These are phyloP conservation scores for Heteromyza rotundicornis DNA, from an alignment of 2,888 invertebrate genomes.

Conservation along the genomic window DNA sequence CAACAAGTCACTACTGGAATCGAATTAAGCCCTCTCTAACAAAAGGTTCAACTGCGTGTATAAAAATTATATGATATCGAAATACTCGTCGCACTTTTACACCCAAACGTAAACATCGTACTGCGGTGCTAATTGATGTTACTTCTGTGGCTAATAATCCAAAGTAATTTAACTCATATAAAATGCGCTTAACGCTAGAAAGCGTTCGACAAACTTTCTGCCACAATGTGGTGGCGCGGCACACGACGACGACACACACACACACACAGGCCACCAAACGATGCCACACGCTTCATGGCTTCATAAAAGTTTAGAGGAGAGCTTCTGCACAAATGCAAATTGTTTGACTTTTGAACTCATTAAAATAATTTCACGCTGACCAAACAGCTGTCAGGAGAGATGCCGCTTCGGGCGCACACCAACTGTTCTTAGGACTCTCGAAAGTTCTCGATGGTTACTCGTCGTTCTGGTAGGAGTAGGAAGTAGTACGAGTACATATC, in stretches of 20 bases:
- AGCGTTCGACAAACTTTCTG: slow-evolving; percentile 32
- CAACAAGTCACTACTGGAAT: no score
- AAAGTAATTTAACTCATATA: slow-evolving; percentile 40
- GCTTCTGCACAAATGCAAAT: slow-evolving; percentile 30
- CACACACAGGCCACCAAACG: no score
- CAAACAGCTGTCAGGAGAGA: slow-evolving; percentile 31
- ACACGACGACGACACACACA: no score
- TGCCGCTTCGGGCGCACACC: background rate
- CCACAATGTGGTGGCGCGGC: slow-evolving; percentile 24
- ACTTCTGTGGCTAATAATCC: slow-evolving; percentile 39
- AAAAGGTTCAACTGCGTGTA: no score
- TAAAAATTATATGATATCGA: no score
- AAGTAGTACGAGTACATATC: background rate
- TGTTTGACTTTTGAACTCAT: slow-evolving; percentile 40
- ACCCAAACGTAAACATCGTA: background rate
- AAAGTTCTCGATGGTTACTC: background rate
- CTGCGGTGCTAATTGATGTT: slow-evolving; percentile 38
- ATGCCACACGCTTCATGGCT: no score
- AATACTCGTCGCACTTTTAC: no score
- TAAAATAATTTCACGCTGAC: slow-evolving; percentile 41
- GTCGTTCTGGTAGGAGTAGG: background rate
- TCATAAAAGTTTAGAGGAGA: slow-evolving; percentile 2
- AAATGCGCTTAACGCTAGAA: slow-evolving; percentile 36
- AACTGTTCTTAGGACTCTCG: no score
- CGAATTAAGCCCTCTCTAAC: no score